Evolutionary conservation across 2,888 invertebrate genomes (phyloP).

Genomic region (Xanthorhoe designata): DNA sequence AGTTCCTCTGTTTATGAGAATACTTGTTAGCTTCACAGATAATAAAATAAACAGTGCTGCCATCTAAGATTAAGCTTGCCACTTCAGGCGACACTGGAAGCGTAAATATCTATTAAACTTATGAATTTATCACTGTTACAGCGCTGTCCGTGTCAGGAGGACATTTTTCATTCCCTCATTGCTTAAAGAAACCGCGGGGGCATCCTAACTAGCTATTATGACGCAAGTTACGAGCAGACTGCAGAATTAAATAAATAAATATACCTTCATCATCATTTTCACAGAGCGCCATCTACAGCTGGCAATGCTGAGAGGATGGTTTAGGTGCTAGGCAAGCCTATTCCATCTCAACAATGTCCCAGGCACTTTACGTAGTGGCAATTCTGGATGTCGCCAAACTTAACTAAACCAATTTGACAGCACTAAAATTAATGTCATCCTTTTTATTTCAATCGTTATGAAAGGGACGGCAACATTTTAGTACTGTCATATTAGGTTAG

Average conservation of each 20-base stretch:
- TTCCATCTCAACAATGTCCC: no score
- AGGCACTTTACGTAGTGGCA: no score
- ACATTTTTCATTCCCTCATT: conserved; percentile 47
- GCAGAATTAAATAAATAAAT: background rate
- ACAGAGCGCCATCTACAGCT: no score
- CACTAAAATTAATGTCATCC: no score
- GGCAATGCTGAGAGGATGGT: no score
- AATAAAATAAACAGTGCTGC: conserved; percentile 8
- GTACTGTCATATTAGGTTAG: no score
- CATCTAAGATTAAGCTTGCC: background rate
- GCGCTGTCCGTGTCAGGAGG: conserved; percentile 20
- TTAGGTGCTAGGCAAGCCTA: no score
- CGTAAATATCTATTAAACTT: conserved; percentile 34
- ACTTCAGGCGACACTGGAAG: conserved; percentile 9
- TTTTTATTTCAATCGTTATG: no score
- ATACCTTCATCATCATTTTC: no score
- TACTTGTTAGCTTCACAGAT: background rate
- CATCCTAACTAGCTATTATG: background rate
- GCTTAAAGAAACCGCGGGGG: conserved; percentile 26
- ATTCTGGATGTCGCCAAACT: no score
- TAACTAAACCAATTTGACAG: no score
- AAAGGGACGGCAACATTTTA: no score
- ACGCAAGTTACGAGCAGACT: conserved; percentile 3
- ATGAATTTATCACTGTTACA: conserved; percentile 33
- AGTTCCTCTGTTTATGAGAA: background rate